Percentiles rank a stretch among this genome's conserved stretches.
phyloP scores from a whole-genome alignment of 2,113 vertebrate species.

The Poicephalus gulielmi region DNA sequence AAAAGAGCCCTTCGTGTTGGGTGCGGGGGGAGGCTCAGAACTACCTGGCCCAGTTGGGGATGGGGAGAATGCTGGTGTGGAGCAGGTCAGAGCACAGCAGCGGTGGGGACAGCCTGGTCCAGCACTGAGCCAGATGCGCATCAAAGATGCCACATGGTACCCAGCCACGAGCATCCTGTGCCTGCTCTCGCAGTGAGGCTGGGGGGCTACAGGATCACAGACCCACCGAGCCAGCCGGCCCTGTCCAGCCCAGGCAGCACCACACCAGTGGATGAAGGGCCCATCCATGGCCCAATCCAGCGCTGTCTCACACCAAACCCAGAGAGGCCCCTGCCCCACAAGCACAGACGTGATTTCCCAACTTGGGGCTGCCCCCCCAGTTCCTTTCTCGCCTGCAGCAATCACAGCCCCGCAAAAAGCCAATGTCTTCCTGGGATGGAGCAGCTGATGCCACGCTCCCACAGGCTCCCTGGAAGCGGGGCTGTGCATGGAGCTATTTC shows the following conservation, averaged over 20 bases:
- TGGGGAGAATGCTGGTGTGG: not conserved
- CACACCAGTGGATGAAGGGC: not conserved
- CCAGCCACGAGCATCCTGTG: not conserved
- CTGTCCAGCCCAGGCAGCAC: not conserved
- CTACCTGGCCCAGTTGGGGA: fast-evolving
- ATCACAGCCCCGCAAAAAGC: fast-evolving
- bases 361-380: not conserved
- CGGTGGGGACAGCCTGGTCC: not conserved
- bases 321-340: not conserved
- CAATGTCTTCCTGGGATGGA: not conserved
- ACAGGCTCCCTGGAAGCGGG: not conserved
- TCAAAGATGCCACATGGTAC: fast-evolving
- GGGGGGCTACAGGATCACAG: not conserved
- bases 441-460: not conserved
- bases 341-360: not conserved
- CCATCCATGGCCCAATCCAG: not conserved
- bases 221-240: not conserved
- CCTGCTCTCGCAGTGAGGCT: fast-evolving
- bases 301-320: not conserved
- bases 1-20: not conserved
- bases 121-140: fast-evolving
- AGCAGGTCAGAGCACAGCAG: not conserved
- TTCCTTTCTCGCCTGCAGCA: not conserved
- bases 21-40: fast-evolving
- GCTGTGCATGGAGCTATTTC: not conserved